Base-by-base conservation (phyloP, 1,140 invertebrate genomes). In the Kradibia gibbosae region DNA sequence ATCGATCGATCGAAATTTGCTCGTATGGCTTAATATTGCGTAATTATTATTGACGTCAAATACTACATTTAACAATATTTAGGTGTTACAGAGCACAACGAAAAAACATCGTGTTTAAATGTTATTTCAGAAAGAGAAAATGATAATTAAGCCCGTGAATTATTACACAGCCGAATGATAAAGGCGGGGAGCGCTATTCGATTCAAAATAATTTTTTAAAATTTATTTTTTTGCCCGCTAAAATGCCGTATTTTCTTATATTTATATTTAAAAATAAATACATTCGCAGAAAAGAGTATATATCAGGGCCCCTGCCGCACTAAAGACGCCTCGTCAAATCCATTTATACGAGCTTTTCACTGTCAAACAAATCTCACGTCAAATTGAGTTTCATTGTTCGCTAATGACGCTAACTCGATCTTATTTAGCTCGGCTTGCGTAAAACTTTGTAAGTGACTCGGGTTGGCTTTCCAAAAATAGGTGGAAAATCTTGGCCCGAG, bases 351-450 rank as follows among this genome's bases (percentile, higher is more conserved):
- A 39, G 36, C 48, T 28, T 48, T 17, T 25, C 34, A 15, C 39
- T 39, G 72, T 67, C 57, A 67, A 62, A 72, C 73, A 77, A 81
- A 70, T 76, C 72, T 75, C n/a, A 71, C 62, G 3, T 82, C 67
- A 77, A 76, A 77, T 82, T 82, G 53, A 39, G 36, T 72, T 82
- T 77, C 67, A 82, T 82, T 71, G 73, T 82, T 72, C 48, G 36
- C 74, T 77, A 82, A 77, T 77, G 50, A 72, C 48, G 25, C 28
- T 22, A n/a, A 13, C 20, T 10, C 65, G 65, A 75, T 31, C 60
- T 20, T 55, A 55, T 55, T 36, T 25, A 17, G 31, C n/a, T 65
- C 31, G 20, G n/a, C 65, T 72, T 45, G 20, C 42, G 45, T 11
- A 70, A 65, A 78, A 45, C 20, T 36, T 20, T 65, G 28, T 65